phyloP scores from a whole-genome alignment of 2,113 vertebrate genomes.

The Sinocyclocheilus anophthalmus region DNA sequence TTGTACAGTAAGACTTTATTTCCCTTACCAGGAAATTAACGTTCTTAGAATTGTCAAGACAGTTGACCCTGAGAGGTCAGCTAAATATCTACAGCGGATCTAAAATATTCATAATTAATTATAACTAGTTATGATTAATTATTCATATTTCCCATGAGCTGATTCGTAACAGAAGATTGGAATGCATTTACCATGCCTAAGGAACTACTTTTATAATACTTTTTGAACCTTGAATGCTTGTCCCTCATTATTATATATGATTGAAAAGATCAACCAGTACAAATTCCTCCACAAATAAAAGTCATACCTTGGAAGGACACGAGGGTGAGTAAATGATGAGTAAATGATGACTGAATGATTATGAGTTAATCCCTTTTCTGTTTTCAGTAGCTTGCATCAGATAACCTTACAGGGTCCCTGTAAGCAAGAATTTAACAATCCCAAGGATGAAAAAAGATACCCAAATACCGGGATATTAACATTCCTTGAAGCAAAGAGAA shows the following conservation, averaged over 20 bases:
- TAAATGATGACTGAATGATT: background rate
- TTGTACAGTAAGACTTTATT: no score
- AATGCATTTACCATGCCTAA: background rate
- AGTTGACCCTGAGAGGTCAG: no score
- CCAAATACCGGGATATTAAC: conserved; percentile 65
- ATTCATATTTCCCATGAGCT: no score
- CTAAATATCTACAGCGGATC: no score
- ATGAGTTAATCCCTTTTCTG: background rate
- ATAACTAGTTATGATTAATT: no score
- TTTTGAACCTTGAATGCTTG: background rate
- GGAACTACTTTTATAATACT: background rate
- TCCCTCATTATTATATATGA: background rate
- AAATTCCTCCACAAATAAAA: background rate
- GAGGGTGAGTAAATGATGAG: background rate
- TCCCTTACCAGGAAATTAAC: no score
- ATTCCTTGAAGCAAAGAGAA: conserved; percentile 60
- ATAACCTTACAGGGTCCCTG: conserved; percentile 13
- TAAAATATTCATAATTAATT: no score
- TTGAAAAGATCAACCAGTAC: background rate
- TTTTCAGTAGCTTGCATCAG: conserved; percentile 36
- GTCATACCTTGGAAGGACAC: background rate
- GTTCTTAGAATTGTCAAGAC: no score
- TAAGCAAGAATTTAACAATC: conserved; percentile 6
- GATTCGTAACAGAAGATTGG: background rate
- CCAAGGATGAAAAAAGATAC: conserved; percentile 56